These are phyloP conservation scores for Magallana gigas DNA, from an alignment of 1,140 invertebrate genomes.

Conservation along the genomic window DNA sequence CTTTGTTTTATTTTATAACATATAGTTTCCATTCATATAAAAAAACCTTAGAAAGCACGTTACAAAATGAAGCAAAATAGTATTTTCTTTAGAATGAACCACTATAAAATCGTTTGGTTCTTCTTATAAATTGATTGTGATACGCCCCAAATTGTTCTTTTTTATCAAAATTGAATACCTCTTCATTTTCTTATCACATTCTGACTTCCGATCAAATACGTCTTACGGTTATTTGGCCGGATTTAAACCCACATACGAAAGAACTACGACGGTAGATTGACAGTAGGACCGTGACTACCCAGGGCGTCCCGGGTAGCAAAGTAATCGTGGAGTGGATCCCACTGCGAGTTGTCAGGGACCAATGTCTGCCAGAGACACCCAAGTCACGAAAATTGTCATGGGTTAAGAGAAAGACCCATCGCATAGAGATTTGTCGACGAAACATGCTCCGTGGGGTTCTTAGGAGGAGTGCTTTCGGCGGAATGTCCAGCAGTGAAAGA, in stretches of 20 bases:
- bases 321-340: background rate
- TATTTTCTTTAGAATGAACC: too few relatives aligned
- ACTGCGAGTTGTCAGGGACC: background rate
- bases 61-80: too few relatives aligned
- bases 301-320: background rate
- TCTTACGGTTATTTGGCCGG: background rate
- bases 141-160: too few relatives aligned
- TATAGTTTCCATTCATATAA: too few relatives aligned
- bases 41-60: too few relatives aligned
- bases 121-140: too few relatives aligned
- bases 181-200: slow-evolving; percentile 4
- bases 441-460: background rate
- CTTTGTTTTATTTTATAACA: too few relatives aligned
- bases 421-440: background rate
- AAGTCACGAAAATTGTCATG: background rate
- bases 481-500: too few relatives aligned
- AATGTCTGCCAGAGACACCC: background rate
- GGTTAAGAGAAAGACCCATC: background rate
- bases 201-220: slow-evolving; percentile 4
- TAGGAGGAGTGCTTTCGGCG: too few relatives aligned
- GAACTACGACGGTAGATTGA: background rate
- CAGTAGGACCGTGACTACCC: background rate
- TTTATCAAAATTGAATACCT: background rate
- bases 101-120: too few relatives aligned
- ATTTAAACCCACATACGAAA: background rate